Conservation (phyloP, 2,797 vertebrate species). For the Podargus strigoides region DNA sequence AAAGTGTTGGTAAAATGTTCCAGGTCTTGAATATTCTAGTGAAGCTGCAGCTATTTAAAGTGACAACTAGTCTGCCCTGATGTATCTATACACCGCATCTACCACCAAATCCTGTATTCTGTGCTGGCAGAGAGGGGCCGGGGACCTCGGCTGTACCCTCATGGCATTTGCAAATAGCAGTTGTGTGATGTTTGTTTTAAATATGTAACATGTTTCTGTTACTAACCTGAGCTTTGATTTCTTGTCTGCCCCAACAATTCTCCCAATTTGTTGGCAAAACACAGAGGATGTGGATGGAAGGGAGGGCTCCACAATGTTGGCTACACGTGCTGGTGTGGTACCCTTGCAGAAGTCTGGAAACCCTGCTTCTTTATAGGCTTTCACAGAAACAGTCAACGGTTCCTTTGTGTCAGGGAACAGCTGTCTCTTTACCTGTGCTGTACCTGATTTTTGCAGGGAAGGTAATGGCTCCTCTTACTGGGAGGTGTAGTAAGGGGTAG, state of each 20-base stretch:
- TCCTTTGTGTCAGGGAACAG: slow-evolving; percentile 68
- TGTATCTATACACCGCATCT: rapidly evolving
- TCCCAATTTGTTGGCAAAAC: slow-evolving; percentile 72
- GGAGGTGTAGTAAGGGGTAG: not conserved
- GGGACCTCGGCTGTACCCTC: too few species aligned
- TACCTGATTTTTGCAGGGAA: not conserved
- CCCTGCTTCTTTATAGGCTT: slow-evolving; percentile 67
- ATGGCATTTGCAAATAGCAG: rapidly evolving
- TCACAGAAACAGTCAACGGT: slow-evolving; percentile 73
- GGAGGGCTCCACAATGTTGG: slow-evolving; percentile 77
- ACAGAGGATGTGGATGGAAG: slow-evolving; percentile 78
- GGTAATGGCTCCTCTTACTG: not conserved
- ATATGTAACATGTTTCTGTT: not conserved
- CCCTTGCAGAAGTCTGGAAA: slow-evolving; percentile 76
- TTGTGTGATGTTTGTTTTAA: not conserved
- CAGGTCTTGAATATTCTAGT: rapidly evolving
- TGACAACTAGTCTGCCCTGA: rapidly evolving
- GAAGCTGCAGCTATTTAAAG: rapidly evolving
- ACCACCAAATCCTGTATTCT: rapidly evolving
- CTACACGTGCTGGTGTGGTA: slow-evolving; percentile 70
- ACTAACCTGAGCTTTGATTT: slow-evolving; percentile 70
- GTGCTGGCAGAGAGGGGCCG: not conserved
- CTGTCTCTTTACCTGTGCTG: slow-evolving; percentile 81
- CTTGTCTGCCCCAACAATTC: slow-evolving; percentile 53
- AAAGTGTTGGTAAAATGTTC: rapidly evolving